phyloP scores from a whole-genome alignment of 2,113 vertebrate genomes.

The Pitta sordida region DNA sequence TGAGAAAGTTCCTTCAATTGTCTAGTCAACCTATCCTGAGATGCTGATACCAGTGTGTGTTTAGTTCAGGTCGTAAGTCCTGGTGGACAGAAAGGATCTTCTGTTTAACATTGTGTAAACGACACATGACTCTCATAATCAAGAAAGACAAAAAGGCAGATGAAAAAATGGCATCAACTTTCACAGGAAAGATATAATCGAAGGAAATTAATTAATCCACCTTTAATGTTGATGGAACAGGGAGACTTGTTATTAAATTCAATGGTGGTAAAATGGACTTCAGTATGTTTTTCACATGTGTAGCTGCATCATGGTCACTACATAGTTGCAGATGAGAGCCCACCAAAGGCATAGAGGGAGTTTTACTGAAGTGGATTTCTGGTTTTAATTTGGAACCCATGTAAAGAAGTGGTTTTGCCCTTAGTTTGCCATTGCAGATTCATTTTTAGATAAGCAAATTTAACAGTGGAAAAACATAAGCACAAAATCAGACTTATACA shows the following conservation, averaged over 20 bases:
- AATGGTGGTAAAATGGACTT: not conserved
- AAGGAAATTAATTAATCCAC: not conserved
- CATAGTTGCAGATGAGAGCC: not conserved
- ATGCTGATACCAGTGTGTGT: not conserved
- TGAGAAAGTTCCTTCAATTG: not conserved
- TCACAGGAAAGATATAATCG: not conserved
- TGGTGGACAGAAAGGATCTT: not conserved
- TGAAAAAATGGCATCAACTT: not conserved
- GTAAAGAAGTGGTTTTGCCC: not conserved
- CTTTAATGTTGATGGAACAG: not conserved
- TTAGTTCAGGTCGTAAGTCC: not conserved
- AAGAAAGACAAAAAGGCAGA: not conserved
- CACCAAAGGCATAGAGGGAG: not conserved
- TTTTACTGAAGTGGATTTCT: not conserved
- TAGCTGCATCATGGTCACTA: not conserved
- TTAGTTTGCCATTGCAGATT: not conserved
- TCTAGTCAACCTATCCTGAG: not conserved
- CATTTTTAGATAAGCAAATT: not conserved
- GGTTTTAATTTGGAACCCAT: not conserved
- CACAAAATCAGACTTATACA: not conserved
- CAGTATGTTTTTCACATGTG: not conserved
- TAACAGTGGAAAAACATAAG: not conserved
- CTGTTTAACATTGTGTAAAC: accelerated
- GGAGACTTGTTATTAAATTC: not conserved
- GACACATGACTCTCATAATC: not conserved